Evolutionary conservation across 2,113 vertebrate species (phyloP).

Genomic region (Rhinoptilus africanus): DNA sequence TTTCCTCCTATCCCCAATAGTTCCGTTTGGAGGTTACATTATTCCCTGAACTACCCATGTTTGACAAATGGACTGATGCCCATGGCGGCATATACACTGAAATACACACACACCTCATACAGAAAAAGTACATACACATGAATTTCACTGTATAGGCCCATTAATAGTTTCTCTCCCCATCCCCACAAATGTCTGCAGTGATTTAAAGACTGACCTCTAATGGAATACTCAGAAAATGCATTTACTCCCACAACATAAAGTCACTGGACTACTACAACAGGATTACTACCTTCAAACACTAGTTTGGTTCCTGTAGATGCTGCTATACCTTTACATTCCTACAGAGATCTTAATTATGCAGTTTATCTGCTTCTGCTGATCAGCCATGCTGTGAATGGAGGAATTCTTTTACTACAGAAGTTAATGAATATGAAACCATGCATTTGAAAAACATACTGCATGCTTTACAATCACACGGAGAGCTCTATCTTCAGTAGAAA

Average conservation of each 20-base stretch:
- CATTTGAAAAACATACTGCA: background rate
- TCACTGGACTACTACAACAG: background rate
- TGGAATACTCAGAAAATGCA: background rate
- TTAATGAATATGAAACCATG: background rate
- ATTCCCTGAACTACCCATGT: background rate
- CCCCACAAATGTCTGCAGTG: background rate
- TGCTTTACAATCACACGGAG: background rate
- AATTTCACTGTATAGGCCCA: background rate
- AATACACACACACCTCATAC: background rate
- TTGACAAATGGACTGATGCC: background rate
- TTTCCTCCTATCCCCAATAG: slow-evolving; percentile 1
- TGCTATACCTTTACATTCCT: background rate
- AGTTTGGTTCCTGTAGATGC: background rate
- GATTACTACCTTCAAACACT: background rate
- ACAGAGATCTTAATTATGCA: background rate
- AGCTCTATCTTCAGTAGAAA: background rate
- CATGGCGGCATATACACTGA: background rate
- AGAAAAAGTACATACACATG: background rate
- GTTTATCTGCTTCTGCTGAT: background rate
- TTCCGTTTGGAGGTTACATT: background rate
- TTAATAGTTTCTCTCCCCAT: background rate
- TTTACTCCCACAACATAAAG: background rate
- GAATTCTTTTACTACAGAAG: background rate
- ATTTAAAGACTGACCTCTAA: background rate
- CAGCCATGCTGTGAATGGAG: background rate